phyloP scores from a whole-genome alignment of 2,797 vertebrate species.

The Hemibagrus guttatus region DNA sequence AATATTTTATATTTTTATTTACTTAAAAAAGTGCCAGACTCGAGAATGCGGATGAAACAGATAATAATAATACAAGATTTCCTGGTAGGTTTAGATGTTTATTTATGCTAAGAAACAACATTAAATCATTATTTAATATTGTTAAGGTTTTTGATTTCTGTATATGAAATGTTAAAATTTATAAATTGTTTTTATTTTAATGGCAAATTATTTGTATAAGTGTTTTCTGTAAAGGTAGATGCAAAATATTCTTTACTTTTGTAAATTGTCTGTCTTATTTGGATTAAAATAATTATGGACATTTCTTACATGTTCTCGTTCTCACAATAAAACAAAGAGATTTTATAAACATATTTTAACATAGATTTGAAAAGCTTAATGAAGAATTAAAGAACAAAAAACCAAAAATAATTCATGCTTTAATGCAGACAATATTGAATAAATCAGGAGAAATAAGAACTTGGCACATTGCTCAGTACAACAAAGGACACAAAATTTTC shows the following conservation, averaged over 20 bases:
- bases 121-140: too few relatives aligned
- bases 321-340: not conserved
- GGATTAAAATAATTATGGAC: not conserved
- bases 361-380: not conserved
- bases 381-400: constrained; percentile 9
- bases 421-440: not conserved
- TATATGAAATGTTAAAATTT: not conserved
- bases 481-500: not conserved
- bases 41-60: too few relatives aligned
- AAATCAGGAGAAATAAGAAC: constrained; percentile 7
- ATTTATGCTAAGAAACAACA: too few relatives aligned
- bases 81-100: too few relatives aligned
- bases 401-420: constrained; percentile 14
- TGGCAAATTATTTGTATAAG: too few relatives aligned
- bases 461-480: not conserved
- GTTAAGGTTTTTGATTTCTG: too few relatives aligned
- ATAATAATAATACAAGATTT: too few relatives aligned
- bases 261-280: not conserved
- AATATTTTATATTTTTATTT: too few relatives aligned
- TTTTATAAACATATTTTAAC: not conserved
- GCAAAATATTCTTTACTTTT: not conserved
- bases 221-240: not conserved
- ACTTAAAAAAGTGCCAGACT: too few relatives aligned
- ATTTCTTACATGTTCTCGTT: not conserved
- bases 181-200: not conserved